Base-by-base conservation (phyloP, 2,797 vertebrate species). In the Champsocephalus gunnari region DNA sequence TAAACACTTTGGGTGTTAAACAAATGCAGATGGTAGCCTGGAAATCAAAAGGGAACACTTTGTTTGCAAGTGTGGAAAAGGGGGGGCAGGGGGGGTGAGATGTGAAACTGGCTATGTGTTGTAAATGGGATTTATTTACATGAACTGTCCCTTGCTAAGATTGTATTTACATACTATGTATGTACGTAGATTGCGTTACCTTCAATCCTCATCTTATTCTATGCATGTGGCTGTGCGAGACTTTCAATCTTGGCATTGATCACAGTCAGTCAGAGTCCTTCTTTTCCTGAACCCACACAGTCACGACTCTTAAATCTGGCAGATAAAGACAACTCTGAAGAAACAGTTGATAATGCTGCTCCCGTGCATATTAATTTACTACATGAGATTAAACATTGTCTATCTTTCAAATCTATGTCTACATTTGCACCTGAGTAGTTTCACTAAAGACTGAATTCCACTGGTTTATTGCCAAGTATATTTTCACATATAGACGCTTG, bases 51-150 rank as follows among this genome's bases (percentile, higher is more conserved):
- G 59, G 48, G 19, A 71, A 56, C 8, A 51, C 55, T 81, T 75
- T 51, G 62, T 88, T 82, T 74, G 62, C 77, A 78, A 75, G 81
- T 78, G 71, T 88, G 80, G 79, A 58, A 55, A 6, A 13, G 8
- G 11, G 32, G 7, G 21, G 8, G 11, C 28, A 28, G 4, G 28
- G 21, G 21, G 5, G 8, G 32, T 0, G 41, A 62, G 57, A 54
- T 12, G 34, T 9, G 50, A 13, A 48, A 28, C 17, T 10, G 24
- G 0, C 49, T 56, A 2, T 83, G 75, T 88, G 78, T 84, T 91
- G 87, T 43, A 75, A 89, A 91, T 85, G 65, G 59, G 12, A 21
- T 82, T 65, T 24, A 88, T 93, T 91, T 78, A 82, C 86, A 91
- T 89, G 12, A 55, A 78, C 57, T 66, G 80, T 71, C n/a, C 12